A percentile compares a stretch with the other conserved stretches of the same genome.
Conservation (phyloP, 1,140 invertebrate species). For the Panagrolaimus sp. region DNA sequence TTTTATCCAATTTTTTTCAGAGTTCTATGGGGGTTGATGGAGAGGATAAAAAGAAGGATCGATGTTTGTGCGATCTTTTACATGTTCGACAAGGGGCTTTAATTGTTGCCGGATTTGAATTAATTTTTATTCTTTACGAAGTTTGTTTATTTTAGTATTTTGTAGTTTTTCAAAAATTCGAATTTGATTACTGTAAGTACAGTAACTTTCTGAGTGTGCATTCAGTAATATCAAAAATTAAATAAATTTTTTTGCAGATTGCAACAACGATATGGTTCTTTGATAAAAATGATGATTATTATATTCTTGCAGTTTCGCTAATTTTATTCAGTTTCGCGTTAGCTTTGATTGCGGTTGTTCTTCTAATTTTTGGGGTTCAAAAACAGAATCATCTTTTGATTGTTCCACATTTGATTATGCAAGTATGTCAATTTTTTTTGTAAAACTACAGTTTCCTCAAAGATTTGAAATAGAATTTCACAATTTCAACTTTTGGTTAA, state of each 20-base stretch:
- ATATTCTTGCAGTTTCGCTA: constrained; percentile 33
- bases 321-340: constrained; percentile 33
- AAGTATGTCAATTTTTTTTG: constrained; percentile 15
- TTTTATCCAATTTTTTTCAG: too few species aligned
- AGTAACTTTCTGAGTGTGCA: constrained; percentile 17
- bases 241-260: constrained; percentile 24
- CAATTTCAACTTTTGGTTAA: too few species aligned
- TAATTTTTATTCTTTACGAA: constrained; percentile 32
- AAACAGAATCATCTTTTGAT: constrained; percentile 34
- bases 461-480: too few species aligned
- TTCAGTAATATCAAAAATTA: neutral
- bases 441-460: too few species aligned
- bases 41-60: neutral
- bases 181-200: neutral
- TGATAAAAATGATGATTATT: constrained; percentile 39
- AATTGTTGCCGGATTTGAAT: constrained; percentile 29
- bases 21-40: too few species aligned
- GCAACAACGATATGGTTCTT: constrained; percentile 20
- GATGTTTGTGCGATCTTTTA: constrained; percentile 24
- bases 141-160: constrained; percentile 23
- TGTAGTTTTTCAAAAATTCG: neutral
- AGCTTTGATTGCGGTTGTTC: constrained; percentile 31
- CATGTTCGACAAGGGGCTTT: constrained; percentile 21
- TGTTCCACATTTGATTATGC: constrained; percentile 36
- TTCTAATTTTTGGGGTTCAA: constrained; percentile 29